phyloP scores from a whole-genome alignment of 92 coral and sea anemone genomes.

The Actinernus sp. region DNA sequence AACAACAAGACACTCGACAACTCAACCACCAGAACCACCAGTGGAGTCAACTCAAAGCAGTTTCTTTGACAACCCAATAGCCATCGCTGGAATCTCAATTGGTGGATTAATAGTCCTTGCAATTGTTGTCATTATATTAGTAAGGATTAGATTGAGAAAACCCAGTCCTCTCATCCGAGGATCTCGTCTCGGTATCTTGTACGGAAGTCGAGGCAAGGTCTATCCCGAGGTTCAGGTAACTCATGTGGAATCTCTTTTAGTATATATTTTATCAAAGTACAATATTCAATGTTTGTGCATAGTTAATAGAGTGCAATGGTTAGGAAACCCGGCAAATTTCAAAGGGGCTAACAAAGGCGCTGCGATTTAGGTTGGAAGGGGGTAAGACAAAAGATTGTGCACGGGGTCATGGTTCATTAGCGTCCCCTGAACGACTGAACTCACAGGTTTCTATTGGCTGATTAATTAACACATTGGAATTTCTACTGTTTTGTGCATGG shows the following conservation, averaged over 20 bases:
- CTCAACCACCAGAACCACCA: slow-evolving; percentile 6
- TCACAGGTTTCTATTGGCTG: no score
- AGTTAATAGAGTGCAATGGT: no score
- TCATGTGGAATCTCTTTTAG: background rate
- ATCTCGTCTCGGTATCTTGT: slow-evolving; percentile 8
- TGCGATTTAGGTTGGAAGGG: no score
- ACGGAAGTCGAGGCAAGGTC: slow-evolving; percentile 4
- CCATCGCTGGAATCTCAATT: slow-evolving; percentile 10
- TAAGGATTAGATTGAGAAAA: background rate
- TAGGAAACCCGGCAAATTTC: no score
- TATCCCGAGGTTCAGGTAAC: slow-evolving; percentile 1
- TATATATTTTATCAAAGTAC: no score
- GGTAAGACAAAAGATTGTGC: no score
- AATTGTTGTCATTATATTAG: background rate
- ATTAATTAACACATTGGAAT: no score
- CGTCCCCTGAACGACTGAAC: no score
- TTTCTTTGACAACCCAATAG: slow-evolving; percentile 12
- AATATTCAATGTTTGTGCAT: no score
- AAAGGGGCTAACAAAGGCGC: no score
- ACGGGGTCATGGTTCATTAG: no score
- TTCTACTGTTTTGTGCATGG: no score
- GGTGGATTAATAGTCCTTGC: background rate
- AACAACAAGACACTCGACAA: background rate
- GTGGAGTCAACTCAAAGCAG: slow-evolving; percentile 2
- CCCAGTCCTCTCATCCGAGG: slow-evolving; percentile 17